Evolutionary conservation across 2,113 vertebrate genomes (phyloP).

Genomic region (Syngnathus typhle): DNA sequence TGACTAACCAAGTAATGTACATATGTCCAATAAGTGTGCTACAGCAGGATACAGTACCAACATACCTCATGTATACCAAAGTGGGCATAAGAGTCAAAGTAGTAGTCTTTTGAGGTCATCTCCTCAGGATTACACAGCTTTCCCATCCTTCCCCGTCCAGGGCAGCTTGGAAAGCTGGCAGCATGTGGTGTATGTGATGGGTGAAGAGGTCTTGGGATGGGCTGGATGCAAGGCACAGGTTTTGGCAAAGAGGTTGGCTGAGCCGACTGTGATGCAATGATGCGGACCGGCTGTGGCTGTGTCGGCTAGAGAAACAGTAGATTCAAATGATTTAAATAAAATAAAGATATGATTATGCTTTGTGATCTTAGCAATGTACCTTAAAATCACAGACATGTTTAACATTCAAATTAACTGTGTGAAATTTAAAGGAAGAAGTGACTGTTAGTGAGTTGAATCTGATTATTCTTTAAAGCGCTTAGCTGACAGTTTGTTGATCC

Average conservation of each 20-base stretch:
- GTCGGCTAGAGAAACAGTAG: slow-evolving; percentile 39
- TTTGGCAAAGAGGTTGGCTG: slow-evolving; percentile 81
- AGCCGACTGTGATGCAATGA: slow-evolving; percentile 75
- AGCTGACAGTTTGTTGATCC: slow-evolving; percentile 2
- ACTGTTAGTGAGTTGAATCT: not conserved
- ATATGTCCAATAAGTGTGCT: not conserved
- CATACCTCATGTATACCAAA: slow-evolving; percentile 97
- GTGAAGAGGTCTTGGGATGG: slow-evolving; percentile 50
- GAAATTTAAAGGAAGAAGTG: not conserved
- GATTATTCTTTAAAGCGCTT: not conserved
- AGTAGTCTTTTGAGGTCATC: slow-evolving; percentile 97
- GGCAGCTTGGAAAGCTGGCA: slow-evolving; percentile 79
- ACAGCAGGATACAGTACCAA: not conserved
- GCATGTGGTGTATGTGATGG: slow-evolving; percentile 73
- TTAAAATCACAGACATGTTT: not conserved
- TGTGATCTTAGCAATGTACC: not conserved
- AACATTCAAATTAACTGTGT: not conserved
- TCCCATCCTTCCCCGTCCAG: slow-evolving; percentile 88
- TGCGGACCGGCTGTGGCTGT: slow-evolving; percentile 66
- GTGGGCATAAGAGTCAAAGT: slow-evolving; percentile 97
- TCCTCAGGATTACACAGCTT: slow-evolving; percentile 92
- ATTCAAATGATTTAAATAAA: slow-evolving; percentile 16
- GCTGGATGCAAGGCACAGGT: slow-evolving; percentile 80
- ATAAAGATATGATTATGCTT: not conserved
- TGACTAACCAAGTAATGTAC: no score